A percentile compares a stretch with the other conserved stretches of the same genome.
Evolutionary conservation across 2,113 vertebrate genomes (phyloP).

Genomic region (Chionis minor): DNA sequence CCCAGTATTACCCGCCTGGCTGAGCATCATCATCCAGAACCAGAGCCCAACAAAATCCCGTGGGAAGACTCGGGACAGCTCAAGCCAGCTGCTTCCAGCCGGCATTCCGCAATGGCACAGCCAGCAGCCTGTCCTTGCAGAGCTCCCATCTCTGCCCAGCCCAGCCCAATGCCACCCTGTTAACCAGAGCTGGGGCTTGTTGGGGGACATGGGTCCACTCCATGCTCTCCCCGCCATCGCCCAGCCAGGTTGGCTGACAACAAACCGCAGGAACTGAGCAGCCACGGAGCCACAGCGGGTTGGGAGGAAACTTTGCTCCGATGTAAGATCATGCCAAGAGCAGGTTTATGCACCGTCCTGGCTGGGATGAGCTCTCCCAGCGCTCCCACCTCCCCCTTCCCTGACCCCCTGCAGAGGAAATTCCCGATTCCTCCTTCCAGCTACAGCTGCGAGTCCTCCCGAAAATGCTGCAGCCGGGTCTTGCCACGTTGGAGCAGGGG

Average conservation of each 20-base stretch:
- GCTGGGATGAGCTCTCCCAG: not conserved
- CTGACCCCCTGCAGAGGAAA: rapidly evolving
- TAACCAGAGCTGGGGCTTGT: not conserved
- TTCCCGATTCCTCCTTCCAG: not conserved
- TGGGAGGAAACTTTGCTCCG: not conserved
- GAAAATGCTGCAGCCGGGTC: rapidly evolving
- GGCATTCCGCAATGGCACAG: rapidly evolving
- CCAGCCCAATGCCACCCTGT: not conserved
- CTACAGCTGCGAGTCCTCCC: not conserved
- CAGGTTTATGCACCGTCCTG: rapidly evolving
- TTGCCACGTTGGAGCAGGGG: rapidly evolving
- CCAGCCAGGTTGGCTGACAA: not conserved
- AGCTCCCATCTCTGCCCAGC: not conserved
- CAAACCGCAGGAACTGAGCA: rapidly evolving
- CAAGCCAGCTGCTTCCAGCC: not conserved
- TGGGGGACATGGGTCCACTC: not conserved
- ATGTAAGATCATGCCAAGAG: rapidly evolving
- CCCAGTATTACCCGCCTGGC: not conserved
- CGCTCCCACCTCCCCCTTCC: not conserved
- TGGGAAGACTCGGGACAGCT: not conserved
- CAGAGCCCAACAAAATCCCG: rapidly evolving
- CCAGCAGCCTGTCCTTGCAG: not conserved
- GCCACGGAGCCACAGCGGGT: rapidly evolving
- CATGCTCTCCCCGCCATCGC: rapidly evolving
- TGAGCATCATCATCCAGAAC: not conserved